These are phyloP conservation scores for Dolichomitus sp. DNA, from an alignment of 2,888 invertebrate species.

Conservation along the genomic window DNA sequence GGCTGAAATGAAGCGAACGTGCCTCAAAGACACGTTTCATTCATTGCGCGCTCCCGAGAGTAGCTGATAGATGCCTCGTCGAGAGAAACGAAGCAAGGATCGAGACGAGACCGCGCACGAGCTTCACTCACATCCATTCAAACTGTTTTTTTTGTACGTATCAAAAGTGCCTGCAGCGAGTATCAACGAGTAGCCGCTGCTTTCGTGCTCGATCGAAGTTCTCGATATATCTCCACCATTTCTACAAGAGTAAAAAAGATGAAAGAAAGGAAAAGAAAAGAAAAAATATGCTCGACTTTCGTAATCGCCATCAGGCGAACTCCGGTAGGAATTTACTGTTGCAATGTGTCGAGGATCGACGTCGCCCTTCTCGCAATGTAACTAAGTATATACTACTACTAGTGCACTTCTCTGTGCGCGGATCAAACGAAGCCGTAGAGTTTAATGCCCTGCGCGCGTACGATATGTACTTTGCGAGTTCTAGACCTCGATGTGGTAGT, in stretches of 20 bases:
- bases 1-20: slow-evolving; percentile 25
- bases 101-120: slow-evolving; percentile 21
- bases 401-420: slow-evolving; percentile 28
- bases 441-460: slow-evolving; percentile 75
- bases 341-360: slow-evolving; percentile 72
- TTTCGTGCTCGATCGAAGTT: slow-evolving; percentile 41
- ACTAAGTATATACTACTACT: slow-evolving; percentile 8
- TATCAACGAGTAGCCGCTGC: slow-evolving; percentile 33
- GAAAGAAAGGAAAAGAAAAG: slow-evolving; percentile 25
- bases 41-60: slow-evolving; percentile 44
- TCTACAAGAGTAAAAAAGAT: slow-evolving; percentile 9
- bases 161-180: slow-evolving; percentile 29
- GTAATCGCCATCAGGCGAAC: slow-evolving; percentile 58
- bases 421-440: slow-evolving; percentile 69
- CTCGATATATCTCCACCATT: slow-evolving; percentile 17
- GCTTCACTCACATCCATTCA: slow-evolving; percentile 46
- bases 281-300: slow-evolving; percentile 52
- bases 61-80: slow-evolving; percentile 49
- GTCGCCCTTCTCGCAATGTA: slow-evolving; percentile 58
- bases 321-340: slow-evolving; percentile 65
- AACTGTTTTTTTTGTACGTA: slow-evolving; percentile 10
- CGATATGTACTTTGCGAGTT: slow-evolving; percentile 60
- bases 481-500: slow-evolving; percentile 17
- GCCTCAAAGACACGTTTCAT: slow-evolving; percentile 43
- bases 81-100: slow-evolving; percentile 30